Percentiles rank a stretch among this genome's conserved stretches.
Evolutionary conservation across 2,113 vertebrate genomes (phyloP).

Genomic region (Ursus arctos): DNA sequence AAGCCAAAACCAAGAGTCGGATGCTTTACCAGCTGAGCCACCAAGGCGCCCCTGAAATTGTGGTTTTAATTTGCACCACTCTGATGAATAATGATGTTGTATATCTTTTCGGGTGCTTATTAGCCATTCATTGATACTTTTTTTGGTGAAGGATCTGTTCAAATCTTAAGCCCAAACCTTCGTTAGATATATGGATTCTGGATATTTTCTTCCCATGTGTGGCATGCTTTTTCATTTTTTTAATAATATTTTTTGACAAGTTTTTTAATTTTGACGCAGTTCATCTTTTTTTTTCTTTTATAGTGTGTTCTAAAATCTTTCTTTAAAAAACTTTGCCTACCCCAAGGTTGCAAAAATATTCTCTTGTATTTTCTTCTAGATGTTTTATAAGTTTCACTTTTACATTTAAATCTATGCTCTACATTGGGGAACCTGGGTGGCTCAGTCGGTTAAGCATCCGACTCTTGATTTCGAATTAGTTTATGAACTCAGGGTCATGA

Average conservation of each 20-base stretch:
- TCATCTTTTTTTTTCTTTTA: not conserved
- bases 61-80: not conserved
- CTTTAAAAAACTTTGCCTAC: not conserved
- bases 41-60: not conserved
- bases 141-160: not conserved
- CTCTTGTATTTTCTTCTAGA: conserved; percentile 14
- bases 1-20: not conserved
- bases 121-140: not conserved
- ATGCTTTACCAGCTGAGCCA: not conserved
- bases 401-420: not conserved
- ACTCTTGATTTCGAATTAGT: not conserved
- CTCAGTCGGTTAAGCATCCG: not conserved
- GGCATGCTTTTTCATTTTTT: not conserved
- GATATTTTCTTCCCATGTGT: not conserved
- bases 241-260: not conserved
- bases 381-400: not conserved
- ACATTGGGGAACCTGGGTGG: not conserved
- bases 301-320: not conserved
- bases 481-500: not conserved
- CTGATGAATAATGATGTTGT: not conserved
- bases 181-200: not conserved
- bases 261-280: not conserved
- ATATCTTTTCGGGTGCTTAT: not conserved
- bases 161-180: not conserved
- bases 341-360: not conserved